Conservation (phyloP, 1,140 invertebrate genomes). For the Metaphire vulgaris region DNA sequence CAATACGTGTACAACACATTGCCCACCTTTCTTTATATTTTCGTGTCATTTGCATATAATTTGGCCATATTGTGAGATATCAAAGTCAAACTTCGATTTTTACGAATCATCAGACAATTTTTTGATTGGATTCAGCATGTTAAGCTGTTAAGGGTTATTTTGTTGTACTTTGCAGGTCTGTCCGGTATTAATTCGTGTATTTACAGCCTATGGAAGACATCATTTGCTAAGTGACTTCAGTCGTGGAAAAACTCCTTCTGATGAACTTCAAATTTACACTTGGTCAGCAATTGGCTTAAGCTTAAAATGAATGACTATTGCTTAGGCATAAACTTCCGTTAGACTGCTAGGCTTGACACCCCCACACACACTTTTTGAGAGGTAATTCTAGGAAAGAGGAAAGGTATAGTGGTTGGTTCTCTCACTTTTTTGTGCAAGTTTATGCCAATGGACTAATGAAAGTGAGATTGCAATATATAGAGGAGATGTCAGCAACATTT, state of each 20-base stretch:
- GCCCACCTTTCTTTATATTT: too few relatives aligned
- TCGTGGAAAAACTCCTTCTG: conserved; percentile 32
- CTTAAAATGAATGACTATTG: neutral
- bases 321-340: too few relatives aligned
- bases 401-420: neutral
- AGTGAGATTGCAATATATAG: neutral
- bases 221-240: conserved; percentile 49
- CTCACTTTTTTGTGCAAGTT: neutral
- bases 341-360: too few relatives aligned
- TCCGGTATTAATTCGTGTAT: neutral
- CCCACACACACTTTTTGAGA: too few relatives aligned
- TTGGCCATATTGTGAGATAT: too few relatives aligned
- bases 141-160: neutral
- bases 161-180: neutral
- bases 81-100: too few relatives aligned
- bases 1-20: too few relatives aligned
- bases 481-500: too few relatives aligned
- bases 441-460: neutral
- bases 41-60: too few relatives aligned
- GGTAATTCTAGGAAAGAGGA: neutral
- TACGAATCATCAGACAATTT: too few relatives aligned
- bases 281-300: conserved; percentile 52
- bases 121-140: too few relatives aligned
- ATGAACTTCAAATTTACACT: conserved; percentile 7
- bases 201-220: neutral